phyloP scores from a whole-genome alignment of 2,797 vertebrate species.

The Betta splendens region DNA sequence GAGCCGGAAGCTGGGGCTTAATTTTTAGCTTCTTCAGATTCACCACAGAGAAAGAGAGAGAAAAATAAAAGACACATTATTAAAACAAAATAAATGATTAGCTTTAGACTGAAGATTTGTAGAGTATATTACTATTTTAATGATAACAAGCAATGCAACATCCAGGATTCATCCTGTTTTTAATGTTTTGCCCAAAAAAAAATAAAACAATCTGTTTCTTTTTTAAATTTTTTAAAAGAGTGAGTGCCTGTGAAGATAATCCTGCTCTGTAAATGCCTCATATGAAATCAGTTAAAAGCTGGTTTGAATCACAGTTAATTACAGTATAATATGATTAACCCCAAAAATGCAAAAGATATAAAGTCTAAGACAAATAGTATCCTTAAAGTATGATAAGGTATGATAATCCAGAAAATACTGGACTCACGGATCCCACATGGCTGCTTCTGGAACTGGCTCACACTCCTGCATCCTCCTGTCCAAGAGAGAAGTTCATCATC shows the following conservation, averaged over 20 bases:
- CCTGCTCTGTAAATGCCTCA: background rate
- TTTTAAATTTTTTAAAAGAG: background rate
- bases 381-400: too few relatives aligned
- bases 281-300: too few relatives aligned
- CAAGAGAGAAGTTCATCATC: too few relatives aligned
- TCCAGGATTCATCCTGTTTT: background rate
- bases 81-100: slow-evolving; percentile 19
- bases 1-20: slow-evolving; percentile 56
- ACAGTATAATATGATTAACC: too few relatives aligned
- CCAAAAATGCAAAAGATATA: too few relatives aligned
- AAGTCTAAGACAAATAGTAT: too few relatives aligned
- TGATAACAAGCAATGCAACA: background rate
- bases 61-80: slow-evolving; percentile 15
- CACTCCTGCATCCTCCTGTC: too few relatives aligned
- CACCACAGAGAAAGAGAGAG: slow-evolving; percentile 8
- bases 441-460: too few relatives aligned
- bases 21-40: slow-evolving; percentile 53
- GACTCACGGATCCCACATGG: too few relatives aligned
- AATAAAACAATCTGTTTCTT: background rate
- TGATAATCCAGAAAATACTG: too few relatives aligned
- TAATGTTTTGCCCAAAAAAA: background rate
- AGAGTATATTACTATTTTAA: background rate
- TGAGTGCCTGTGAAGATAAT: background rate
- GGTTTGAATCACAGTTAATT: too few relatives aligned
- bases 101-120: background rate